Base-by-base conservation (phyloP, 2,888 invertebrate genomes). In the Leptogaster cylindrica region DNA sequence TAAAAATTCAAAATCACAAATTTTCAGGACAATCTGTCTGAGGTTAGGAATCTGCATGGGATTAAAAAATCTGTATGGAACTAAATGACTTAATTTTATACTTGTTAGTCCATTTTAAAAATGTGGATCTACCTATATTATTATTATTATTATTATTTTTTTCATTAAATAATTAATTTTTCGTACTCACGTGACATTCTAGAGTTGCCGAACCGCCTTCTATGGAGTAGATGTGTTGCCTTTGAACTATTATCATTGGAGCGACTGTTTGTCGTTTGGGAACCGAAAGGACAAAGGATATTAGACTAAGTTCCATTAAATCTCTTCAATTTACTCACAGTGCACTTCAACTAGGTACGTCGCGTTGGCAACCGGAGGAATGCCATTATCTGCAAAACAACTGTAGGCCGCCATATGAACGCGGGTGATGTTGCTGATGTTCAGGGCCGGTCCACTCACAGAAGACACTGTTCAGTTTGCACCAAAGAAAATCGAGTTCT, bases 281-380 rank as follows among this genome's bases (percentile, higher is more conserved):
- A 20, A 61, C 20, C n/a, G 44, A 5, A 23, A 20, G 36, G 23
- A 33, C 18, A 12, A 31, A 27, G n/a, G n/a, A n/a, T n/a, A n/a
- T n/a, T n/a, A n/a, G n/a, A n/a, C n/a, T n/a, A n/a, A n/a, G n/a
- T 25, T 41, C 12, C 39, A 63, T 52, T 39, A 48, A 12, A 63
- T 7, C 16, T 10, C 36, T 58, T n/a, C 4, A 12, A 58, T 36
- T 36, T 77, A 87, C 92, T 91, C 81, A 95, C 96, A 96, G 76
- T 93, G 90, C 6, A 96, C 92, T 80, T 93, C 91, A n/a, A 96
- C 86, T 65, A 87, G 85, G 71, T 91, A 93, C 10, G 89, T 89
- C 77, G 91, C 89, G 78, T 88, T 90, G 20, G 89, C 89, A 18
- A 89, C 84, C 0, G 95, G 95, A 39, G 91, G 88, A 75, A 96